These are phyloP conservation scores for Aphis craccivora DNA, from an alignment of 1,140 invertebrate genomes.

Conservation along the genomic window DNA sequence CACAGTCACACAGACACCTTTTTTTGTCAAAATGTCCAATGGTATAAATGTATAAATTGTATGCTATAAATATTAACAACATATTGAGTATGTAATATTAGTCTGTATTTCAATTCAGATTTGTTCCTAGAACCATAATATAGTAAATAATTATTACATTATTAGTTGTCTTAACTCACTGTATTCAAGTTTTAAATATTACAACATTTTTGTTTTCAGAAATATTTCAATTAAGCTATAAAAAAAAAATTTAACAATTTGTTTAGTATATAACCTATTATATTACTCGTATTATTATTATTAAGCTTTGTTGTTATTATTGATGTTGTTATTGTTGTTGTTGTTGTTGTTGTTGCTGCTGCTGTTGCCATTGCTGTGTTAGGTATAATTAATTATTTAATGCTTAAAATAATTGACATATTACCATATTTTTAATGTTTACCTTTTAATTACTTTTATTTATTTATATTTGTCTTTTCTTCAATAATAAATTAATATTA, in stretches of 20 bases:
- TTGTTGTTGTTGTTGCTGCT: neutral
- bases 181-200: neutral
- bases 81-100: too few species aligned
- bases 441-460: neutral
- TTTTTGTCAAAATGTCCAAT: neutral
- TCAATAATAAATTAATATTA: neutral
- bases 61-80: neutral
- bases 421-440: neutral
- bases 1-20: too few species aligned
- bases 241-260: neutral
- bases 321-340: neutral
- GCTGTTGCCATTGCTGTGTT: neutral
- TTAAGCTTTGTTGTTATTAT: constrained; percentile 21
- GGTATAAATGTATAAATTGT: neutral
- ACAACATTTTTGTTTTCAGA: neutral
- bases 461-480: neutral
- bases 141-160: neutral
- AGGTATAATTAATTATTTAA: neutral
- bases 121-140: neutral
- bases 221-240: neutral
- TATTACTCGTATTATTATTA: too few species aligned
- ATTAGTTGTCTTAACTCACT: neutral
- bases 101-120: neutral
- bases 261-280: neutral
- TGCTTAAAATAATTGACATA: neutral